Conservation (phyloP, 1,140 invertebrate genomes). For the Eueides isabella region DNA sequence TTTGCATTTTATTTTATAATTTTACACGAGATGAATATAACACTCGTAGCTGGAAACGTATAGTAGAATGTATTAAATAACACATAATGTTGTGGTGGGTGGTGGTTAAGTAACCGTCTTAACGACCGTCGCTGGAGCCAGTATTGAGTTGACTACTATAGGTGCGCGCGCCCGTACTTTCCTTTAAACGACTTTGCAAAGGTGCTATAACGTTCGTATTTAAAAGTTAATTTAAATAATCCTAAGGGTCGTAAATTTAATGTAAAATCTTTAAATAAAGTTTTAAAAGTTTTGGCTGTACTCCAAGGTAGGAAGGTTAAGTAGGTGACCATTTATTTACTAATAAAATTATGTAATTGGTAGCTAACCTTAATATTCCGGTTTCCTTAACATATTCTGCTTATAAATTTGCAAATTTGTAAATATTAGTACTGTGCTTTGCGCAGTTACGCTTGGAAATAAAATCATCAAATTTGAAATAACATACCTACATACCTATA, state of each 20-base stretch:
- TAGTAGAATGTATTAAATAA: constrained; percentile 41
- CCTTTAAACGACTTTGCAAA: neutral
- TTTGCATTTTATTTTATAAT: neutral
- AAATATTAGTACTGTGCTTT: neutral
- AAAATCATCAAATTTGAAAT: neutral
- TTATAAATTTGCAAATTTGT: constrained; percentile 21
- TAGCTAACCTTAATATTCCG: constrained; percentile 40
- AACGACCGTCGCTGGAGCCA: constrained; percentile 25
- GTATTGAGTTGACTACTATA: constrained; percentile 24
- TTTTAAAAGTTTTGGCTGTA: neutral
- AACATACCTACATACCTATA: neutral
- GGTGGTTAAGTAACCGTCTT: constrained; percentile 45
- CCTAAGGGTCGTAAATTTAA: neutral
- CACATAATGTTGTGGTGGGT: constrained; percentile 44
- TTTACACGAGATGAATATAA: neutral
- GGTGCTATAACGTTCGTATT: neutral
- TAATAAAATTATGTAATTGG: constrained; percentile 49
- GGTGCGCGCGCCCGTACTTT: constrained; percentile 26
- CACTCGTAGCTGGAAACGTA: neutral
- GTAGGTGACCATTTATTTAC: constrained; percentile 41
- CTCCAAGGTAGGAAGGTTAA: constrained; percentile 1
- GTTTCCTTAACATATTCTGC: constrained; percentile 28
- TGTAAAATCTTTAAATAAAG: neutral
- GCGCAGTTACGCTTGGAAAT: neutral
- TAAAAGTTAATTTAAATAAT: neutral